A percentile compares a stretch with the other conserved stretches of the same genome.
These are phyloP conservation scores for Myotis brandtii DNA, from an alignment of 2,113 vertebrate genomes.

Conservation along the genomic window DNA sequence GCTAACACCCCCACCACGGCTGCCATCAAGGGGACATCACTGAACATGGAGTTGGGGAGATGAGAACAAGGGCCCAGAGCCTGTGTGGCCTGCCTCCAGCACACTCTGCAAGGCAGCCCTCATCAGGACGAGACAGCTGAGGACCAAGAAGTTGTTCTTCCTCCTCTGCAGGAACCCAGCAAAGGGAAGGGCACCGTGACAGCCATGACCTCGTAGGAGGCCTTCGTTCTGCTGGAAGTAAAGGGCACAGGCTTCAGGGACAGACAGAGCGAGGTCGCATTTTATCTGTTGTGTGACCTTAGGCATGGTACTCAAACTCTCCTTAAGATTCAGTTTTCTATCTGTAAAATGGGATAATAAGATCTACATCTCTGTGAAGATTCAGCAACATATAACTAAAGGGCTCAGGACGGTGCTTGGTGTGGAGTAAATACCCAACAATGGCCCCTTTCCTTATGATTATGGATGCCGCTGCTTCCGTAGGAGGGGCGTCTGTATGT, in stretches of 20 bases:
- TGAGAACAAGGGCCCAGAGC: neutral
- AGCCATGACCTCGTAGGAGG: neutral
- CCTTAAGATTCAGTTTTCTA: neutral
- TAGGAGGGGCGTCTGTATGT: neutral
- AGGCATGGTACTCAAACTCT: neutral
- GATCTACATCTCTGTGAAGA: neutral
- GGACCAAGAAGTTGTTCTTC: neutral
- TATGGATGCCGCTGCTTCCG: neutral
- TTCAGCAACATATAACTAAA: neutral
- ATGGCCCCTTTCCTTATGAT: neutral
- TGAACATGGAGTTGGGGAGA: neutral
- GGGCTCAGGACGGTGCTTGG: neutral
- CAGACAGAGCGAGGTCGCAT: neutral
- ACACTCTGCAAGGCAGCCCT: neutral
- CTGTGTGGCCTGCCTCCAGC: neutral
- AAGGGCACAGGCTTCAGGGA: neutral
- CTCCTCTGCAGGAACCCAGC: neutral
- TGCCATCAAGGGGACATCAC: neutral
- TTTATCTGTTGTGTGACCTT: neutral
- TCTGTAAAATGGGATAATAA: neutral
- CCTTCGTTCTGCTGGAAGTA: neutral
- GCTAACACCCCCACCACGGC: neutral
- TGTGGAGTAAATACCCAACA: neutral
- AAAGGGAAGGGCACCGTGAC: neutral
- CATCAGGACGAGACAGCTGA: neutral